Percentiles rank a stretch among this genome's conserved stretches.
These are phyloP conservation scores for Cololabis saira DNA, from an alignment of 2,113 vertebrate species.

Conservation along the genomic window DNA sequence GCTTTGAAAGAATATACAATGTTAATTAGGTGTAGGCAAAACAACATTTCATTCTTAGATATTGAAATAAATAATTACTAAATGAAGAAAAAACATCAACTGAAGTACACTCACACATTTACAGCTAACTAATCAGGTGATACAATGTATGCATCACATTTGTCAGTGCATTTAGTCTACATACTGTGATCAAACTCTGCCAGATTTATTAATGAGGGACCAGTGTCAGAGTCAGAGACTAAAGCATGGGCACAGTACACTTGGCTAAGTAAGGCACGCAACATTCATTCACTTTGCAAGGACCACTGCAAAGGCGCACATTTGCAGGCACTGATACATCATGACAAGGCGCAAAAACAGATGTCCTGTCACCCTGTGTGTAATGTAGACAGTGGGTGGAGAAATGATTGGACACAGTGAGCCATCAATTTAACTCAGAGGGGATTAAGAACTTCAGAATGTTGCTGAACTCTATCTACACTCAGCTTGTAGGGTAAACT, in stretches of 20 bases:
- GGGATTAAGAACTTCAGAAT: slow-evolving; percentile 31
- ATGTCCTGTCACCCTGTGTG: slow-evolving; percentile 66
- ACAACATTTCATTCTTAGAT: background rate
- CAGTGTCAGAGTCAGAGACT: slow-evolving; percentile 64
- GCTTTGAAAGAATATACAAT: slow-evolving; percentile 2
- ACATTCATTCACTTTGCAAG: slow-evolving; percentile 56
- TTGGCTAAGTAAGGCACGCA: slow-evolving; percentile 68
- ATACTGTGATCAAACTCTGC: slow-evolving; percentile 58
- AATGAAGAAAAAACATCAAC: too few relatives aligned
- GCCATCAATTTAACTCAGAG: slow-evolving; percentile 37
- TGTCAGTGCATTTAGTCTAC: background rate
- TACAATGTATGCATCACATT: background rate
- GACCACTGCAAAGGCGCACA: slow-evolving; percentile 55
- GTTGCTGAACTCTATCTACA: slow-evolving; percentile 48
- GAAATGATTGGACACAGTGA: slow-evolving; percentile 72
- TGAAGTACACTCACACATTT: too few relatives aligned
- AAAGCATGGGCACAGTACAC: slow-evolving; percentile 32
- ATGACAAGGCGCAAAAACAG: slow-evolving; percentile 50
- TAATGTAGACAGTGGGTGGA: slow-evolving; percentile 67
- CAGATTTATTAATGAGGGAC: slow-evolving; percentile 59
- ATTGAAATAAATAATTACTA: too few relatives aligned
- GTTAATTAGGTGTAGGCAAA: background rate
- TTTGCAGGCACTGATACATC: slow-evolving; percentile 27
- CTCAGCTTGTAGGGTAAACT: slow-evolving; percentile 20
- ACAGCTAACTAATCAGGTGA: background rate